Evolutionary conservation across 2,113 vertebrate species (phyloP).

Genomic region (Argyrosomus japonicus): DNA sequence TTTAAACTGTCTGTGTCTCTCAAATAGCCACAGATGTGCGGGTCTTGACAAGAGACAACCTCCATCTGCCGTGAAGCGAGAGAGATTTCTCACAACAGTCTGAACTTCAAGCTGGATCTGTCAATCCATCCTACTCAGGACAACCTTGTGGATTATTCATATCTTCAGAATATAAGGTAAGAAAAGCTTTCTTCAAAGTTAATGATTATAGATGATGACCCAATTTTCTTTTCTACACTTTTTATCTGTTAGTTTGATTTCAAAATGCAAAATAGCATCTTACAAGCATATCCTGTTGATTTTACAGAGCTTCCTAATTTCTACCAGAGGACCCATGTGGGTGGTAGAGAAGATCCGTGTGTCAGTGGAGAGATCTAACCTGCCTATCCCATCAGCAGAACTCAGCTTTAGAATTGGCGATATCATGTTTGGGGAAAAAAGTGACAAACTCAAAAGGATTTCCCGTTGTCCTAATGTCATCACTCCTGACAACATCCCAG

Average conservation of each 20-base stretch:
- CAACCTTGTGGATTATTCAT: constrained; percentile 48
- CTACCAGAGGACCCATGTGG: constrained; percentile 77
- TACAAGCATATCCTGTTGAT: neutral
- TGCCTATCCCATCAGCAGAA: constrained; percentile 77
- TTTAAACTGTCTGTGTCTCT: constrained; percentile 75
- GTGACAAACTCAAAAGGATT: constrained; percentile 75
- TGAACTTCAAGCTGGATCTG: constrained; percentile 15
- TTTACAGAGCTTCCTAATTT: constrained; percentile 52
- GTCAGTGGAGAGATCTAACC: constrained; percentile 81
- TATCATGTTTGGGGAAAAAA: constrained; percentile 84
- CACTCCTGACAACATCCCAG: constrained; percentile 86
- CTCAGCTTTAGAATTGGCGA: constrained; percentile 80
- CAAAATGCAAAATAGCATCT: neutral
- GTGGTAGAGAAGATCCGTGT: constrained; percentile 82
- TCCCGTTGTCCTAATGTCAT: constrained; percentile 84
- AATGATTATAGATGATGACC: neutral
- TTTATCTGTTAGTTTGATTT: constrained; percentile 5
- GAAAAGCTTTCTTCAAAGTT: constrained; percentile 4
- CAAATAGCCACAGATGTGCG: constrained; percentile 69
- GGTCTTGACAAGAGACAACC: constrained; percentile 53
- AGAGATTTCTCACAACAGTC: constrained; percentile 14
- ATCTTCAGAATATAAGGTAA: constrained; percentile 67
- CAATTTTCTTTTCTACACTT: neutral
- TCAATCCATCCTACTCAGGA: constrained; percentile 14
- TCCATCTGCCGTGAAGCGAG: constrained; percentile 49